Percentiles rank a stretch among this genome's conserved stretches.
phyloP scores from a whole-genome alignment of 2,797 vertebrate genomes.

The Karalla daura region DNA sequence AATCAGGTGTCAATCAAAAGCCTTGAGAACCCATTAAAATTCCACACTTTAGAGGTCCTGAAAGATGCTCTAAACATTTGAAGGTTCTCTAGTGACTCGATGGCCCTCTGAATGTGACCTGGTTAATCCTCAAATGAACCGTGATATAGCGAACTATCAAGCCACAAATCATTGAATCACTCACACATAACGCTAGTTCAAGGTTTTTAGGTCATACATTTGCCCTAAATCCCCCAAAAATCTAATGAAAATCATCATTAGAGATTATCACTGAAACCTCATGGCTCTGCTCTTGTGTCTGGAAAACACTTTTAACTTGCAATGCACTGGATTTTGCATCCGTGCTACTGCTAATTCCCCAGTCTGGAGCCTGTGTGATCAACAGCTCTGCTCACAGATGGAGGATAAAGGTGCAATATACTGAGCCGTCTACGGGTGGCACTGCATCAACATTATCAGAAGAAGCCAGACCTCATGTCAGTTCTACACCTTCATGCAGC shows the following conservation, averaged over 20 bases:
- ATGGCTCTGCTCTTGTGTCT: background rate
- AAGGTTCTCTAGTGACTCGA: too few relatives aligned
- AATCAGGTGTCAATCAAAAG: too few relatives aligned
- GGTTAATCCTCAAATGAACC: too few relatives aligned
- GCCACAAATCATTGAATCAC: too few relatives aligned
- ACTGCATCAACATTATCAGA: conserved; percentile 54
- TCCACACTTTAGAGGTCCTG: too few relatives aligned
- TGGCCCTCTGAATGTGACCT: too few relatives aligned
- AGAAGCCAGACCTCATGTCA: background rate
- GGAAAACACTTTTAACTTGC: background rate
- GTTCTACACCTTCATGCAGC: background rate
- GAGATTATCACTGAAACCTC: background rate
- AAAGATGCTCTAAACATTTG: too few relatives aligned
- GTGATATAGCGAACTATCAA: too few relatives aligned
- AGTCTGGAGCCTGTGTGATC: conserved; percentile 21
- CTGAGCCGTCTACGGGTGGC: conserved; percentile 64
- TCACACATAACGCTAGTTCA: too few relatives aligned
- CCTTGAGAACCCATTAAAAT: too few relatives aligned
- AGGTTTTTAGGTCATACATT: conserved; percentile 6
- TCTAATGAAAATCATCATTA: background rate
- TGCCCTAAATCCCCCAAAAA: background rate
- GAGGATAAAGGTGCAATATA: conserved; percentile 46
- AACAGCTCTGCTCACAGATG: conserved; percentile 21
- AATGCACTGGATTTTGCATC: background rate
- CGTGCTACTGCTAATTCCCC: conserved; percentile 14